Evolutionary conservation across 2,888 invertebrate genomes (phyloP).

Genomic region (Drosophila rubida): DNA sequence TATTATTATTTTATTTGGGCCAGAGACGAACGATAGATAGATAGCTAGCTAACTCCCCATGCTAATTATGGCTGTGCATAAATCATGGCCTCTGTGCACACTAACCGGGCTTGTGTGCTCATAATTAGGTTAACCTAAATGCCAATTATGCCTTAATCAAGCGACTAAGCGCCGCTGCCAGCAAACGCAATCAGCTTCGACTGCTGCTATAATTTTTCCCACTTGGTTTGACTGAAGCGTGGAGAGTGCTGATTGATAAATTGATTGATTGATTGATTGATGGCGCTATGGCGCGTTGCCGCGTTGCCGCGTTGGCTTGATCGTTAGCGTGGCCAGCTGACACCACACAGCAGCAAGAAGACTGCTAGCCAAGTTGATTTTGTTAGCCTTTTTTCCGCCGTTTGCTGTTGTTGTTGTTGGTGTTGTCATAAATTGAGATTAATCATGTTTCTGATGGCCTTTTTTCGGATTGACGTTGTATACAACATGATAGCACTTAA

Average conservation of each 20-base stretch:
- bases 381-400: conserved; percentile 19
- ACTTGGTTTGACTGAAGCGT: conserved; percentile 25
- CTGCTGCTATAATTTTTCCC: conserved; percentile 39
- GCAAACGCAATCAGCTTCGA: conserved; percentile 13
- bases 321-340: conserved; percentile 60
- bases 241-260: conserved; percentile 69
- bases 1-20: conserved; percentile 47
- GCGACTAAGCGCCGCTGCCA: conserved; percentile 11
- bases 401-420: conserved; percentile 25
- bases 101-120: conserved; percentile 8
- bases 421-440: conserved; percentile 79
- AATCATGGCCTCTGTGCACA: conserved; percentile 53
- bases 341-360: conserved; percentile 21
- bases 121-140: conserved; percentile 42
- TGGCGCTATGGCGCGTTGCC: conserved; percentile 6
- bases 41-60: conserved; percentile 4
- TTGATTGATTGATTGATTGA: conserved; percentile 68
- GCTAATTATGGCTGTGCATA: conserved; percentile 65
- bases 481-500: conserved; percentile 73
- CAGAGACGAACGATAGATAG: too few species aligned
- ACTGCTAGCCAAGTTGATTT: conserved; percentile 35
- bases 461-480: conserved; percentile 56
- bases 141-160: conserved; percentile 49
- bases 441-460: conserved; percentile 70
- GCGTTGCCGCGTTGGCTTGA: conserved; percentile 32